Conservation (phyloP, 2,797 vertebrate genomes). For the Triplophysa bombifrons region DNA sequence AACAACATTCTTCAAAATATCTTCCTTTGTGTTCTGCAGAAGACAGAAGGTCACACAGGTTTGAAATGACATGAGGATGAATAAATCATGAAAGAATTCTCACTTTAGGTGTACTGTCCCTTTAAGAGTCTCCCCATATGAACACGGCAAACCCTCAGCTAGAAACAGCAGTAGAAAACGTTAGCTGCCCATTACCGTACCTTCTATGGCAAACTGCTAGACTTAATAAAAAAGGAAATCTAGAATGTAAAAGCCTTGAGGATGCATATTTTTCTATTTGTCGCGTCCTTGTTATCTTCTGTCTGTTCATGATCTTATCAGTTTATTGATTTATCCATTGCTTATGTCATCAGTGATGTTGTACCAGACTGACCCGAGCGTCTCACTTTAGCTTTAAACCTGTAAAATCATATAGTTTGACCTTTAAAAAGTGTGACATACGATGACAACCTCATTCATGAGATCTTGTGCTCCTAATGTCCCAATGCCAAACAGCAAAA, state of each 20-base stretch:
- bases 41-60: too few species aligned
- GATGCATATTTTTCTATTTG: background rate
- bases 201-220: background rate
- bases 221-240: background rate
- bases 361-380: background rate
- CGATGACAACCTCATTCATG: too few species aligned
- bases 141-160: too few species aligned
- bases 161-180: background rate
- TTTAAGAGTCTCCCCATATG: too few species aligned
- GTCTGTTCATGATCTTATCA: conserved; percentile 35
- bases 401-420: too few species aligned
- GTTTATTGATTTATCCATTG: conserved; percentile 44
- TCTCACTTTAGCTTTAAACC: background rate
- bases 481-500: too few species aligned
- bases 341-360: conserved; percentile 26
- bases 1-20: too few species aligned
- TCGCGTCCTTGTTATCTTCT: conserved; percentile 28
- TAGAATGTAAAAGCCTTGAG: background rate
- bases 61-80: too few species aligned
- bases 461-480: background rate
- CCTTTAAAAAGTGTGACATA: too few species aligned
- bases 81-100: too few species aligned
- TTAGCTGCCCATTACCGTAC: background rate
- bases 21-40: too few species aligned
- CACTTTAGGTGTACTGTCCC: too few species aligned